Percentiles rank a stretch among this genome's conserved stretches.
Conservation (phyloP, 2,113 vertebrate species). For the Lophura nycthemera region DNA sequence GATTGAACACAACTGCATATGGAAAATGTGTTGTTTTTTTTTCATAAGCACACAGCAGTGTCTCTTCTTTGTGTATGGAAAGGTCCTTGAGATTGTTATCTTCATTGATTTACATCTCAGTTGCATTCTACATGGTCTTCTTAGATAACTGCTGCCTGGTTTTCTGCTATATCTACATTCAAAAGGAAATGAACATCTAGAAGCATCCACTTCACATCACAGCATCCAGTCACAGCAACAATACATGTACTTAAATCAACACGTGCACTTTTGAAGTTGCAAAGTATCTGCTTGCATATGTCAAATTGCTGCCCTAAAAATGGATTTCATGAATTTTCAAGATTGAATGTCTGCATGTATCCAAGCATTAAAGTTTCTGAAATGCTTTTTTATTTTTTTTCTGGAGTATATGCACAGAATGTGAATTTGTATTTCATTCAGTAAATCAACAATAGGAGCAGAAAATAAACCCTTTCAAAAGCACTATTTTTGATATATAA, state of each 20-base stretch:
- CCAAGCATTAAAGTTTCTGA: background rate
- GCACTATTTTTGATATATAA: background rate
- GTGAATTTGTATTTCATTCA: background rate
- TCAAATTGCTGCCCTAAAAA: background rate
- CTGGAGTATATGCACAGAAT: background rate
- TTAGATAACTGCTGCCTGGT: background rate
- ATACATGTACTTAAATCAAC: background rate
- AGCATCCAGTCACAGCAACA: background rate
- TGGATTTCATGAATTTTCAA: background rate
- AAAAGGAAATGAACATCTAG: background rate
- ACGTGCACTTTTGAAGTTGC: background rate
- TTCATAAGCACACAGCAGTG: background rate
- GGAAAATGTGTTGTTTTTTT: background rate
- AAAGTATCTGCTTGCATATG: background rate
- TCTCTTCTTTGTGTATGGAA: background rate
- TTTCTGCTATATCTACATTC: conserved; percentile 1
- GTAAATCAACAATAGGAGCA: background rate
- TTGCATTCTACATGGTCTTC: background rate
- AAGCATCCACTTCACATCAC: background rate
- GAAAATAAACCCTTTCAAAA: background rate
- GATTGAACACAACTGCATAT: background rate
- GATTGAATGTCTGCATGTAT: background rate
- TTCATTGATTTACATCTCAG: background rate
- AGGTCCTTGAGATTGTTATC: background rate
- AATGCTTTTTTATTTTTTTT: background rate